phyloP scores from a whole-genome alignment of 2,888 invertebrate genomes.

The Microdon myrmicae region DNA sequence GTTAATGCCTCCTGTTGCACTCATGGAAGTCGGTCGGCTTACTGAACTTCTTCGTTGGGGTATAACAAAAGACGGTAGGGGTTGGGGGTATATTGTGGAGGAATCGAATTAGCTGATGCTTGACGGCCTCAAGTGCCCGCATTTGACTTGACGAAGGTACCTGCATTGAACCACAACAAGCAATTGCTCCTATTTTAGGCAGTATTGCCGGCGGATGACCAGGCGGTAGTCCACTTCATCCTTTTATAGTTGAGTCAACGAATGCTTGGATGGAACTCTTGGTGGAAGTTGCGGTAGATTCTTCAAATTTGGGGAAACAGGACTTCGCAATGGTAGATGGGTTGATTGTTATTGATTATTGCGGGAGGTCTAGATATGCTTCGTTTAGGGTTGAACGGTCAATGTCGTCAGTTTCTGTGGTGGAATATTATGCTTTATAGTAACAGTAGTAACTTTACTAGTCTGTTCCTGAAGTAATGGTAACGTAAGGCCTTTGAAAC shows the following conservation, averaged over 20 bases:
- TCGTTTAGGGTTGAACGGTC: conserved; percentile 62
- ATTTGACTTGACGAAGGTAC: conserved; percentile 53
- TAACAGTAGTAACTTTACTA: conserved; percentile 58
- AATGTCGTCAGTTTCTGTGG: conserved; percentile 65
- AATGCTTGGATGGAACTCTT: conserved; percentile 63
- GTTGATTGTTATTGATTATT: conserved; percentile 52
- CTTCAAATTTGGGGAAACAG: conserved; percentile 43
- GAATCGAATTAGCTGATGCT: conserved; percentile 64
- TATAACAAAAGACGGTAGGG: conserved; percentile 66
- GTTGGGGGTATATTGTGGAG: conserved; percentile 65
- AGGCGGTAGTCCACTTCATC: conserved; percentile 60
- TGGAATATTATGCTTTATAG: conserved; percentile 63
- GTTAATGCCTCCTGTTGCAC: conserved; percentile 32
- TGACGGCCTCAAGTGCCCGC: conserved; percentile 61
- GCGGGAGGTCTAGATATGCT: conserved; percentile 21
- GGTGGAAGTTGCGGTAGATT: conserved; percentile 64
- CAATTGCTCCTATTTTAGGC: conserved; percentile 62
- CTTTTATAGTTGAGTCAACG: conserved; percentile 58
- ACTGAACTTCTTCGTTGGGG: conserved; percentile 62
- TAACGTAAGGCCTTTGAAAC: conserved; percentile 43
- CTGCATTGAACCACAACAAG: conserved; percentile 64
- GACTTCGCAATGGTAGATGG: conserved; percentile 41
- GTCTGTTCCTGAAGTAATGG: conserved; percentile 55
- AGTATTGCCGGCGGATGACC: conserved; percentile 67
- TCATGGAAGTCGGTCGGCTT: conserved; percentile 60